Percentiles rank a stretch among this genome's conserved stretches.
Evolutionary conservation across 1,140 invertebrate genomes (phyloP).

Genomic region (Tetraneura akinire): DNA sequence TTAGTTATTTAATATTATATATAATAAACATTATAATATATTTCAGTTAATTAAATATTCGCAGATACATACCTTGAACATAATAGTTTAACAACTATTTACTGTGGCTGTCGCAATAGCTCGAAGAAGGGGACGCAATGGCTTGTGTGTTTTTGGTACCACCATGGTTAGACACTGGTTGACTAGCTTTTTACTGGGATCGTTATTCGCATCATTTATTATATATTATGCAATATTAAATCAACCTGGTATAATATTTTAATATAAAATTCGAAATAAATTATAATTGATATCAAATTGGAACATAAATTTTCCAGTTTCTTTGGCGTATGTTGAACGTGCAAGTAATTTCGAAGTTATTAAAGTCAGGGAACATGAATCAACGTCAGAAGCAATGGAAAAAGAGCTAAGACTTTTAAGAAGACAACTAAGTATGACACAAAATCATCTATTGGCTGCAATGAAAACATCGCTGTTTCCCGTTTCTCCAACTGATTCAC

Average conservation of each 20-base stretch:
- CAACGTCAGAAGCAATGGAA: slow-evolving; percentile 59
- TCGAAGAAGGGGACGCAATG: slow-evolving; percentile 56
- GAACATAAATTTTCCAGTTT: slow-evolving; percentile 7
- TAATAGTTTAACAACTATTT: neutral
- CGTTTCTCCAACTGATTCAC: slow-evolving; percentile 28
- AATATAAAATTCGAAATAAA: neutral
- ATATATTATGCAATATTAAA: slow-evolving; percentile 56
- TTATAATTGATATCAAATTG: too few relatives aligned
- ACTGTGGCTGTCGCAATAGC: slow-evolving; percentile 53
- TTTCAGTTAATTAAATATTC: too few relatives aligned
- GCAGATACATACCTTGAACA: too few relatives aligned
- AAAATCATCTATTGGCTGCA: slow-evolving; percentile 62
- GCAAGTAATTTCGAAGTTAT: neutral
- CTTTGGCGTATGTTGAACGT: neutral
- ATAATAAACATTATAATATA: too few relatives aligned
- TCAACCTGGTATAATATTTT: slow-evolving; percentile 55
- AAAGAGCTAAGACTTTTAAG: slow-evolving; percentile 63
- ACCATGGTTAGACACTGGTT: slow-evolving; percentile 57
- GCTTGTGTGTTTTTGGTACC: slow-evolving; percentile 52
- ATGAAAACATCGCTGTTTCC: slow-evolving; percentile 55
- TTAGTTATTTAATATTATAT: too few relatives aligned
- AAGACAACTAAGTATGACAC: slow-evolving; percentile 62
- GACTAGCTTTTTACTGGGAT: slow-evolving; percentile 57
- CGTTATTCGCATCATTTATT: slow-evolving; percentile 54
- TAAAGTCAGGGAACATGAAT: slow-evolving; percentile 24